These are phyloP conservation scores for Alethe diademata DNA, from an alignment of 2,113 vertebrate genomes.

Conservation along the genomic window DNA sequence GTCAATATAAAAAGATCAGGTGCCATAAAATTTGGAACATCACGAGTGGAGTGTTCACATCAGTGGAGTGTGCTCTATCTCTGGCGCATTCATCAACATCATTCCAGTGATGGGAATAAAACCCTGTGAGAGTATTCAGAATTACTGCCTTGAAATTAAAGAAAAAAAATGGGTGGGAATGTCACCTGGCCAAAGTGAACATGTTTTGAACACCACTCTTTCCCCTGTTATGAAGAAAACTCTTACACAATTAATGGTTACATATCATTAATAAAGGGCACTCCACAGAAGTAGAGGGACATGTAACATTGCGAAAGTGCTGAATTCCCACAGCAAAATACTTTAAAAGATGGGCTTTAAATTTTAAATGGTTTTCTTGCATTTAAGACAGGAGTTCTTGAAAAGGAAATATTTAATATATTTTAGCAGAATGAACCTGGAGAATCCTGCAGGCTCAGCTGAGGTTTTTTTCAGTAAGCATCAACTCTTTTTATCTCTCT, in stretches of 20 bases:
- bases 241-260: too few species aligned
- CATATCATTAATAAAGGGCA: not conserved
- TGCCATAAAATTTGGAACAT: not conserved
- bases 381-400: not conserved
- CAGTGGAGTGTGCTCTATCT: not conserved
- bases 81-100: not conserved
- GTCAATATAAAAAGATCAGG: not conserved
- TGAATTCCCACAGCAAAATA: not conserved
- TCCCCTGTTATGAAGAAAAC: not conserved
- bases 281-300: not conserved
- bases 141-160: not conserved
- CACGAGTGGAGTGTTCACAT: not conserved
- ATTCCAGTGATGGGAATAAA: not conserved
- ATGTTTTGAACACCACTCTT: not conserved
- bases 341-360: not conserved
- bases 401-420: not conserved
- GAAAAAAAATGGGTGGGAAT: not conserved
- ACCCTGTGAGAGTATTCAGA: not conserved
- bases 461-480: not conserved
- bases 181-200: not conserved
- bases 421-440: not conserved
- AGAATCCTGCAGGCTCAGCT: not conserved
- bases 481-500: not conserved
- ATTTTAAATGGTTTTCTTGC: not conserved
- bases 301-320: too few species aligned